Conservation (phyloP, 2,797 vertebrate genomes). For the Kryptopterus vitreolus region DNA sequence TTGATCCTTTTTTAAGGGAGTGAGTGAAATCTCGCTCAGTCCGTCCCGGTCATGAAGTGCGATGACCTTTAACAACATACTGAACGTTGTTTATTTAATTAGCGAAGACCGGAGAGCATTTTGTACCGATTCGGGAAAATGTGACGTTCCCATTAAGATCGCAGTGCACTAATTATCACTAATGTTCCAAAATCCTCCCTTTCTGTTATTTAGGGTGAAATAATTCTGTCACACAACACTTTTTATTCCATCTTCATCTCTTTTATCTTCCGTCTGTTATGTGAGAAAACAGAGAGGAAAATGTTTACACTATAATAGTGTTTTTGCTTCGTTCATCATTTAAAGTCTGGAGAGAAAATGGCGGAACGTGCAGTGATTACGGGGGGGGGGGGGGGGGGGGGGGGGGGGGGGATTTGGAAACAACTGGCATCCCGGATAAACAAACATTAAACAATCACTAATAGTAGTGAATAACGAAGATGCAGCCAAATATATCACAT, state of each 20-base stretch:
- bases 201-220: neutral
- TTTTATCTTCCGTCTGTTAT: neutral
- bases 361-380: no score
- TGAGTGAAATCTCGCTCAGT: neutral
- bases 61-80: neutral
- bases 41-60: no score
- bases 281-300: neutral
- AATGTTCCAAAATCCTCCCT: neutral
- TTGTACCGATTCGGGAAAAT: neutral
- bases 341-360: no score
- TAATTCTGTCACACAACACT: neutral
- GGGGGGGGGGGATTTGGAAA: no score
- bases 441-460: no score
- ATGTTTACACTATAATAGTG: neutral
- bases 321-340: no score
- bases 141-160: neutral
- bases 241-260: neutral
- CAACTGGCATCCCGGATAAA: no score
- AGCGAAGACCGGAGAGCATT: neutral
- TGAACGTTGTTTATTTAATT: neutral
- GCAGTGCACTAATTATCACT: neutral
- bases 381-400: no score
- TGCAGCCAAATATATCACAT: no score
- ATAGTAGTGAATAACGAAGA: no score
- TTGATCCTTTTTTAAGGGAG: neutral